Percentiles rank a stretch among this genome's conserved stretches.
Conservation (phyloP, 2,797 vertebrate genomes). For the Lerista edwardsae region DNA sequence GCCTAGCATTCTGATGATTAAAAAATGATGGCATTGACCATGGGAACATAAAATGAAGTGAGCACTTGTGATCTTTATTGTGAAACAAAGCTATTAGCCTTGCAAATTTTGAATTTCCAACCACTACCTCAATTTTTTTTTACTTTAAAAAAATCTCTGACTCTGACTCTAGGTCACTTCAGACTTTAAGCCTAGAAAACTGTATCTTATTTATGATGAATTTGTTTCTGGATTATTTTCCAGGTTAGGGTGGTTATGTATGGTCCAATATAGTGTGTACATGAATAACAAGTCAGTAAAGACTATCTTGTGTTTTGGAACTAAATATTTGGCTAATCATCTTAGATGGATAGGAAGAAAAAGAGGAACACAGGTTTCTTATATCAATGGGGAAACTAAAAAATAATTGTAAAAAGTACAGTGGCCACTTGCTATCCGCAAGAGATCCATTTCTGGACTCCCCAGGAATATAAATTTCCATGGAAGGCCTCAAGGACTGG, state of each 20-base stretch:
- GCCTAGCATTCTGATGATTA: not conserved
- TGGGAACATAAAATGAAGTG: not conserved
- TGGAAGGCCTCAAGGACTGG: no score
- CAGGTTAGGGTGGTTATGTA: not conserved
- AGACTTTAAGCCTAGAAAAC: not conserved
- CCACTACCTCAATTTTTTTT: not conserved
- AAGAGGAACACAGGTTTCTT: not conserved
- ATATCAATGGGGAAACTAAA: not conserved
- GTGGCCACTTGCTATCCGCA: no score
- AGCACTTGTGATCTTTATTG: not conserved
- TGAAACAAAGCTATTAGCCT: not conserved
- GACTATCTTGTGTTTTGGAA: not conserved
- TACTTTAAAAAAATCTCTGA: not conserved
- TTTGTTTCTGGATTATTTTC: not conserved
- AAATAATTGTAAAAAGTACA: not conserved
- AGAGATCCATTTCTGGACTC: no score
- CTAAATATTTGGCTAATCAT: not conserved
- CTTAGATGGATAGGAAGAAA: not conserved
- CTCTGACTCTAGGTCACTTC: not conserved
- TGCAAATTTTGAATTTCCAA: not conserved
- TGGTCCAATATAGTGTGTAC: not conserved
- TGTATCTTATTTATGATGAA: conserved; percentile 1
- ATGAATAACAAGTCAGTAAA: not conserved
- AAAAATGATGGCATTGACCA: conserved; percentile 3
- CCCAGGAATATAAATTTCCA: no score